Conservation (phyloP, 2,113 vertebrate species). For the Chloropsis hardwickii region DNA sequence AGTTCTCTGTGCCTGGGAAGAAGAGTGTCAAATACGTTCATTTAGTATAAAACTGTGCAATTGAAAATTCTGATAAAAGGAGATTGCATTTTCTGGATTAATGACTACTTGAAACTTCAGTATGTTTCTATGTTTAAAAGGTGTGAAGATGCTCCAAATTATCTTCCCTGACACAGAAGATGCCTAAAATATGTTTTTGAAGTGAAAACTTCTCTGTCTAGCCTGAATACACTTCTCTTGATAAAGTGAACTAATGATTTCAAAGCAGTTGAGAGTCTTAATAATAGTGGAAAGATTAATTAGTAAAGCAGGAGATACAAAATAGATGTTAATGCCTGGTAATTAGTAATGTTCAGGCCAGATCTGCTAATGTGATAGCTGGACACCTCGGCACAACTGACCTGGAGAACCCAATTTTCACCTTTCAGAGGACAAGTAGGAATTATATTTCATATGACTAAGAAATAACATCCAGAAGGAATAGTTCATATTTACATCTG, state of each 20-base stretch:
- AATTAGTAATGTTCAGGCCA: neutral
- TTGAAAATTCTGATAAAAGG: neutral
- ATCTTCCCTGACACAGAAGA: neutral
- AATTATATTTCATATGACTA: neutral
- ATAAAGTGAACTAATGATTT: neutral
- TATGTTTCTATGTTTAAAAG: neutral
- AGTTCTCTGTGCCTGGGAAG: neutral
- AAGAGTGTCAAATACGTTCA: neutral
- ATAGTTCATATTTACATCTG: neutral
- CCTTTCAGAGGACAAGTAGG: neutral
- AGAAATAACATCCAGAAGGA: neutral
- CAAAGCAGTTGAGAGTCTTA: neutral
- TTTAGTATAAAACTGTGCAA: neutral
- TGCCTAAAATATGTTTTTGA: neutral
- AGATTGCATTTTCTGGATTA: neutral
- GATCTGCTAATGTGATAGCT: neutral
- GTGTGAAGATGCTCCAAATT: neutral
- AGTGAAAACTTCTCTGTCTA: neutral
- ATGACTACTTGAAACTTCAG: neutral
- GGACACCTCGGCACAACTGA: neutral
- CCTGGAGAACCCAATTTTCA: neutral
- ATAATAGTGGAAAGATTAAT: no score
- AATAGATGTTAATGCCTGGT: neutral
- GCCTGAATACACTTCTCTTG: neutral
- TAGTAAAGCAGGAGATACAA: neutral